Evolutionary conservation across 2,888 invertebrate species (phyloP).

Genomic region (Cistogaster globosa): DNA sequence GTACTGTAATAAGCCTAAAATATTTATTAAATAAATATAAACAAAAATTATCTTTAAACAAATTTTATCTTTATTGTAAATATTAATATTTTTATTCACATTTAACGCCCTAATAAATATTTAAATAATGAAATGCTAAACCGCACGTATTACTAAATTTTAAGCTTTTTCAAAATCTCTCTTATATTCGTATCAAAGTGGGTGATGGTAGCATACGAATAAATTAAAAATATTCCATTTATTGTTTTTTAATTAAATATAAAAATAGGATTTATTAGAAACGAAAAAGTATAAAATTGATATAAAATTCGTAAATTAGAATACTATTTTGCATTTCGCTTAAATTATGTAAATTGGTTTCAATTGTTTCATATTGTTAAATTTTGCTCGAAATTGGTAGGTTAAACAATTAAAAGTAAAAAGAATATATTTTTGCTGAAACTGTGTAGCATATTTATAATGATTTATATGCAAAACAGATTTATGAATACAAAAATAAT

Average conservation of each 20-base stretch:
- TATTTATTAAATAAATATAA: too few relatives aligned
- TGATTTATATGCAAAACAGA: too few relatives aligned
- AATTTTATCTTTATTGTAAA: not conserved
- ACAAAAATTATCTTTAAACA: not conserved
- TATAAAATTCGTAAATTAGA: too few relatives aligned
- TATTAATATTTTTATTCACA: conserved; percentile 7
- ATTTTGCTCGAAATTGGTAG: not conserved
- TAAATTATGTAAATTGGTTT: not conserved
- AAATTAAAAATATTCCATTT: not conserved
- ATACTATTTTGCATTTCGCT: too few relatives aligned
- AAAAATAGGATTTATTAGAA: not conserved
- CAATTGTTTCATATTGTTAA: not conserved
- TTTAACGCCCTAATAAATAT: conserved; percentile 12
- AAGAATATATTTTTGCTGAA: not conserved
- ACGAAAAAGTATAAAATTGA: not conserved
- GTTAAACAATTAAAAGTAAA: not conserved
- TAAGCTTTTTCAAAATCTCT: too few relatives aligned
- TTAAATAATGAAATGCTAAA: conserved; percentile 23
- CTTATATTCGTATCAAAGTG: not conserved
- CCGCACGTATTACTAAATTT: not conserved
- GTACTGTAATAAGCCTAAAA: too few relatives aligned
- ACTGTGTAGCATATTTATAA: too few relatives aligned
- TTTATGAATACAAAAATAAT: too few relatives aligned
- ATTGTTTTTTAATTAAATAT: not conserved
- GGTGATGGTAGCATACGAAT: not conserved